Evolutionary conservation across 2,888 invertebrate genomes (phyloP), one percentile per base, ranked within the genome.

Genomic region (Escarpia spicata): DNA sequence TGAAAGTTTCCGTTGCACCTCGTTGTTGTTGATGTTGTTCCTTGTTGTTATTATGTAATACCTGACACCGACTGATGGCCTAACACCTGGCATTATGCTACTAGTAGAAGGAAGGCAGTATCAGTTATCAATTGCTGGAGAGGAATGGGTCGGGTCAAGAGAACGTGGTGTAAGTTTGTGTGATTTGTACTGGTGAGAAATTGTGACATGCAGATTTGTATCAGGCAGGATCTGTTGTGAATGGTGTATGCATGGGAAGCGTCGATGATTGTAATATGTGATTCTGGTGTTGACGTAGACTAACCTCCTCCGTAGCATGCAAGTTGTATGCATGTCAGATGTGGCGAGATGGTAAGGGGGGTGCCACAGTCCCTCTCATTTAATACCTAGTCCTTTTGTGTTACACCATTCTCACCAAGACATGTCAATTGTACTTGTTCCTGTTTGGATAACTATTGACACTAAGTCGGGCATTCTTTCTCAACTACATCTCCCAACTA

Each of bases 41-140:
- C 75, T 75, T 75, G 75, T 75, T 75, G 75, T 75, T 75, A 75
- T 75, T 75, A 52, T 52, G 75, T 75, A 75, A 75, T 75, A 75
- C 26, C 19, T 75, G 75, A 75, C 75, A 75, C 75, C 6, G 75
- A 75, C 75, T 75, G 75, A 75, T 26, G 75, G 75, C 75, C n/a
- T 15, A 26, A 75, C 75, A 75, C n/a, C 75, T 6, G 15, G 75
- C 75, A 75, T 75, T 75, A 26, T 3, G 75, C n/a, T 26, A 75
- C 75, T 75, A 75, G 75, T 75, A 75, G n/a, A 75, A 75, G 6
- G 75, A 75, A 75, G 26, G 75, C 75, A 75, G n/a, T 75, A 75
- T 75, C 75, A 75, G 75, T 75, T 19, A 75, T 75, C 19, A n/a
- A 75, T 26, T 75, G 75, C 75, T 75, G 26, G 75, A 15, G 3